Percentiles rank a stretch among this genome's conserved stretches.
phyloP scores from a whole-genome alignment of 2,113 vertebrate genomes.

The Nansenia antarctica region DNA sequence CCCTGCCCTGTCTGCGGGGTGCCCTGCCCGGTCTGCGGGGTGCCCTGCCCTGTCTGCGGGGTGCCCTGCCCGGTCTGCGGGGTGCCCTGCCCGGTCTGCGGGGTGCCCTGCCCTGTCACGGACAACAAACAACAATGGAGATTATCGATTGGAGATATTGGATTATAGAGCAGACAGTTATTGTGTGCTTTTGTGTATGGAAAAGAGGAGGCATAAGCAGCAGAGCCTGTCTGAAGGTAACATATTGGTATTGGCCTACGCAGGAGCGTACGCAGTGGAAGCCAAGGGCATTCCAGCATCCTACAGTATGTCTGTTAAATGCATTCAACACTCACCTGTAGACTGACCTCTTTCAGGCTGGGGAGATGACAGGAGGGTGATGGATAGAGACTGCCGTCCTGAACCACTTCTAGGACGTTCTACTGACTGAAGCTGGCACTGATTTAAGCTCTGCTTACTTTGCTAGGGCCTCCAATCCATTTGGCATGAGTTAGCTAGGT shows the following conservation, averaged over 20 bases:
- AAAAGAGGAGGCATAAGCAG: neutral
- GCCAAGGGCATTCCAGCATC: neutral
- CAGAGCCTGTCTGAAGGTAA: neutral
- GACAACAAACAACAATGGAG: neutral
- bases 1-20: neutral
- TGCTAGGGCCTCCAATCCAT: neutral
- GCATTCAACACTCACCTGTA: neutral
- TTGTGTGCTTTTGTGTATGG: neutral
- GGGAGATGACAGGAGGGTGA: neutral
- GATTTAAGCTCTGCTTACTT: neutral
- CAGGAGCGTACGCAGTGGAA: too few species aligned
- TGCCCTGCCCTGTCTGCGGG: neutral
- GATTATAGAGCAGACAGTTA: neutral
- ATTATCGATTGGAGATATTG: neutral
- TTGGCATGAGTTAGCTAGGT: neutral
- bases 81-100: neutral
- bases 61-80: neutral
- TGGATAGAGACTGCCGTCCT: conserved; percentile 5
- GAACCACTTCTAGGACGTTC: neutral
- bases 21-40: too few species aligned
- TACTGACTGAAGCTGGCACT: neutral
- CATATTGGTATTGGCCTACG: neutral
- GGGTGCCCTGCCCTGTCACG: neutral
- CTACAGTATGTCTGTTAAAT: neutral
- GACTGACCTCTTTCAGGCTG: neutral